A percentile compares a stretch with the other conserved stretches of the same genome.
Evolutionary conservation across 1,140 invertebrate genomes (phyloP).

Genomic region (Notospermus geniculatus): DNA sequence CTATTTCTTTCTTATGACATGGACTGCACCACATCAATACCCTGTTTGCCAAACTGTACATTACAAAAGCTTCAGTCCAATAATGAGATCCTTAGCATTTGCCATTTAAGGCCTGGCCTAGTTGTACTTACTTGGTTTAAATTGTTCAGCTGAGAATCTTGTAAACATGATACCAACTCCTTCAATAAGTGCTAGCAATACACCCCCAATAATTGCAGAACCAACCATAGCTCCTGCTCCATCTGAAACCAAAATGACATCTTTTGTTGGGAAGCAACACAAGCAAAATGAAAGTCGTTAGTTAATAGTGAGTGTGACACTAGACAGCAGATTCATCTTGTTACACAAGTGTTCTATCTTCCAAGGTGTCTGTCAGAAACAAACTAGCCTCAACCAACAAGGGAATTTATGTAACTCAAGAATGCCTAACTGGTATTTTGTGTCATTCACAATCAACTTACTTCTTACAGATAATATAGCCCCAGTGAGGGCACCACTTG

Average conservation of each 20-base stretch:
- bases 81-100: neutral
- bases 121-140: constrained; percentile 65
- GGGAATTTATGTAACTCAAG: too few species aligned
- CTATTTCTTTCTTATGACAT: neutral
- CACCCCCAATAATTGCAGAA: constrained; percentile 85
- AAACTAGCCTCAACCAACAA: too few species aligned
- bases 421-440: too few species aligned
- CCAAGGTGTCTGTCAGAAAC: too few species aligned
- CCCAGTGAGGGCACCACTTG: constrained; percentile 92
- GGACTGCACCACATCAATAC: neutral
- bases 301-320: too few species aligned
- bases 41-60: neutral
- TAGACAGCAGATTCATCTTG: too few species aligned
- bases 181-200: constrained; percentile 93
- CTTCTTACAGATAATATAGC: constrained; percentile 90
- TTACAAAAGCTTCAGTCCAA: neutral
- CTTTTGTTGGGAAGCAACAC: too few species aligned
- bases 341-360: too few species aligned
- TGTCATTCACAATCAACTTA: constrained; percentile 45
- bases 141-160: constrained; percentile 83
- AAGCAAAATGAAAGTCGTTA: too few species aligned
- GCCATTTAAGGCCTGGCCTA: neutral
- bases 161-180: constrained; percentile 92
- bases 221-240: constrained; percentile 89
- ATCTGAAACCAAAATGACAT: constrained; percentile 56